phyloP scores from a whole-genome alignment of 2,797 vertebrate genomes.

The Cirrhinus molitorella region DNA sequence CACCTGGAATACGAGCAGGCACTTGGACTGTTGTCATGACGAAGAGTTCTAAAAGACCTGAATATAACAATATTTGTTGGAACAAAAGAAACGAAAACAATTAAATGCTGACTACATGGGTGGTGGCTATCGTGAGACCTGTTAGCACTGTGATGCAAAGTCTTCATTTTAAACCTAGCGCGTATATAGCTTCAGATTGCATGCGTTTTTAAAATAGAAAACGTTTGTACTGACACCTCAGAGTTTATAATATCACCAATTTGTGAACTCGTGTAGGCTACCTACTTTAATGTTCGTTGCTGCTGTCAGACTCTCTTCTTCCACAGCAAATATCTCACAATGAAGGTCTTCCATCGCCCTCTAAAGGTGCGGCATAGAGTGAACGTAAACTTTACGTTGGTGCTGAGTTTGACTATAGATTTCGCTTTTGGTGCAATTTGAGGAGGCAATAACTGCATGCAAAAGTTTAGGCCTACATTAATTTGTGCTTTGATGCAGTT shows the following conservation, averaged over 20 bases:
- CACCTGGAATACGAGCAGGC: not conserved
- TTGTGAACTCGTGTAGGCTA: not conserved
- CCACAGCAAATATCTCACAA: not conserved
- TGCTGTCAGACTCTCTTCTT: constrained; percentile 18
- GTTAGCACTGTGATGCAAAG: not conserved
- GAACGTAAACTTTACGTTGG: not conserved
- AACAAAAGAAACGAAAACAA: not conserved
- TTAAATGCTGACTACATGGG: not conserved
- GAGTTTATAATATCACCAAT: not conserved
- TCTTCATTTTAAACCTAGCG: not conserved
- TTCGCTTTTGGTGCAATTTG: not conserved
- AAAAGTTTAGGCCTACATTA: not conserved
- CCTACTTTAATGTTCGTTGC: not conserved
- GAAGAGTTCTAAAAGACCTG: constrained; percentile 9
- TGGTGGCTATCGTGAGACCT: not conserved
- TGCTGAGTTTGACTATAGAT: not conserved
- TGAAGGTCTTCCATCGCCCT: not conserved
- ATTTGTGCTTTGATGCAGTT: no score
- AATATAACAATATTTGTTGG: not conserved
- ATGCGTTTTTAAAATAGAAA: not conserved
- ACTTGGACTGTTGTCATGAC: constrained; percentile 28
- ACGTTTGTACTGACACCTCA: not conserved
- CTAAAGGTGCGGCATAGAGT: constrained; percentile 17
- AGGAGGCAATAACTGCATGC: not conserved
- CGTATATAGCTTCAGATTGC: not conserved